Percentiles rank a stretch among this genome's conserved stretches.
These are phyloP conservation scores for Syritta pipiens DNA, from an alignment of 2,888 invertebrate genomes.

Conservation along the genomic window DNA sequence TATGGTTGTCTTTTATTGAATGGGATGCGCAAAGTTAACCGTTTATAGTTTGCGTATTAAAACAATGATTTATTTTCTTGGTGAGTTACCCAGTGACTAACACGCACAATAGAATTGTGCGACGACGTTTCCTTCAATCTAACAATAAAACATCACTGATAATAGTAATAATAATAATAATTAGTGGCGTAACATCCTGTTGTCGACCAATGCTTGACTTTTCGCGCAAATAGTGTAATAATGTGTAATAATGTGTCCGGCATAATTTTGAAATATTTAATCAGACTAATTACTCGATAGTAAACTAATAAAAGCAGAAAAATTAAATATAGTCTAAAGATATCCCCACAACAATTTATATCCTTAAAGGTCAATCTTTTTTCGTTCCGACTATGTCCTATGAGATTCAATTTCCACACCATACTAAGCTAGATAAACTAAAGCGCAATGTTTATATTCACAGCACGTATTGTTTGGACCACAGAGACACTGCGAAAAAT, in stretches of 20 bases:
- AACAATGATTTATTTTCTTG: conserved; percentile 40
- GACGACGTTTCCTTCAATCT: conserved; percentile 32
- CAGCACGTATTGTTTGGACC: conserved; percentile 45
- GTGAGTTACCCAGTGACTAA: conserved; percentile 35
- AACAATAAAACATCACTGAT: too few species aligned
- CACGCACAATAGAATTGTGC: conserved; percentile 50
- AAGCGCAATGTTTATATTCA: conserved; percentile 26
- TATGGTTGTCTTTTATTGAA: conserved; percentile 28
- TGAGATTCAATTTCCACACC: conserved; percentile 14
- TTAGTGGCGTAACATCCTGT: too few species aligned
- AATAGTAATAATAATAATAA: too few species aligned
- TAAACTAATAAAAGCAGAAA: too few species aligned
- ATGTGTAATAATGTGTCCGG: too few species aligned
- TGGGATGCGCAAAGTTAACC: background rate
- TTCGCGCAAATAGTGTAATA: too few species aligned
- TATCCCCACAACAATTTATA: background rate
- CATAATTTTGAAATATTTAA: too few species aligned
- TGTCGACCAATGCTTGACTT: too few species aligned
- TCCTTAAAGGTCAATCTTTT: conserved; percentile 43
- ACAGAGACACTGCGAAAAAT: conserved; percentile 30
- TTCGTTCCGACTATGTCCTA: conserved; percentile 7
- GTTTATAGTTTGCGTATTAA: background rate
- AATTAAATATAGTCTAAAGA: too few species aligned
- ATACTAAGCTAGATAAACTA: conserved; percentile 5
- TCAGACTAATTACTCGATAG: too few species aligned